Evolutionary conservation across 2,888 invertebrate species (phyloP).

Genomic region (Philereme transversata): DNA sequence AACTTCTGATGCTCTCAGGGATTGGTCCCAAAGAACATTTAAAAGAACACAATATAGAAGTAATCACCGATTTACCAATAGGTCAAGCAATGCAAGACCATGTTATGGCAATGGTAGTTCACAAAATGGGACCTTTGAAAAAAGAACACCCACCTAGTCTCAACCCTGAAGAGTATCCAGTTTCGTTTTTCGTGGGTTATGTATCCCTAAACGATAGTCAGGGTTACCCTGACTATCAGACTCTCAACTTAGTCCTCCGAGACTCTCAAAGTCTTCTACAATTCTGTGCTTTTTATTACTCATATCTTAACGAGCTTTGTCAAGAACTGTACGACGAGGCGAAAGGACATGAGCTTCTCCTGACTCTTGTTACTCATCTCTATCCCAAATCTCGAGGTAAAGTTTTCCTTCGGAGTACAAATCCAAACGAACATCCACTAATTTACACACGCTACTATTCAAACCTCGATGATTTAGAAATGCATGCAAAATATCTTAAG

Average conservation of each 20-base stretch:
- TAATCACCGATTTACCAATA: constrained; percentile 66
- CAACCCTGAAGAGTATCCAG: constrained; percentile 46
- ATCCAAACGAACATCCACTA: constrained; percentile 9
- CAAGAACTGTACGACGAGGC: constrained; percentile 11
- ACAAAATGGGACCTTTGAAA: constrained; percentile 37
- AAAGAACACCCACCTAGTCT: constrained; percentile 49
- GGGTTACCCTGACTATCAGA: constrained; percentile 55
- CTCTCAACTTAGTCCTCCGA: constrained; percentile 1
- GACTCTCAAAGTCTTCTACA: constrained; percentile 3
- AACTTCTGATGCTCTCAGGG: constrained; percentile 70
- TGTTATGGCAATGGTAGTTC: constrained; percentile 47
- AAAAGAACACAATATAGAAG: constrained; percentile 51
- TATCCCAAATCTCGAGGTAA: constrained; percentile 16
- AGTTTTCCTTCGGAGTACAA: constrained; percentile 9
- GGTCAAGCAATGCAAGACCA: constrained; percentile 77
- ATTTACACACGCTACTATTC: constrained; percentile 12
- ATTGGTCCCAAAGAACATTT: constrained; percentile 52
- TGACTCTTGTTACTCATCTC: not conserved
- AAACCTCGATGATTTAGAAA: constrained; percentile 7
- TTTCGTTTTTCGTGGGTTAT: constrained; percentile 42
- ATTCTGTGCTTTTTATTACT: constrained; percentile 12
- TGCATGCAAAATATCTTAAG: constrained; percentile 7
- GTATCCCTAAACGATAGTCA: constrained; percentile 84
- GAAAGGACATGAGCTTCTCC: constrained; percentile 1
- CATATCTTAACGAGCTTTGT: constrained; percentile 6